A percentile compares a stretch with the other conserved stretches of the same genome.
These are phyloP conservation scores for Bryconaethiops microstoma DNA, from an alignment of 2,797 vertebrate species.

Conservation along the genomic window DNA sequence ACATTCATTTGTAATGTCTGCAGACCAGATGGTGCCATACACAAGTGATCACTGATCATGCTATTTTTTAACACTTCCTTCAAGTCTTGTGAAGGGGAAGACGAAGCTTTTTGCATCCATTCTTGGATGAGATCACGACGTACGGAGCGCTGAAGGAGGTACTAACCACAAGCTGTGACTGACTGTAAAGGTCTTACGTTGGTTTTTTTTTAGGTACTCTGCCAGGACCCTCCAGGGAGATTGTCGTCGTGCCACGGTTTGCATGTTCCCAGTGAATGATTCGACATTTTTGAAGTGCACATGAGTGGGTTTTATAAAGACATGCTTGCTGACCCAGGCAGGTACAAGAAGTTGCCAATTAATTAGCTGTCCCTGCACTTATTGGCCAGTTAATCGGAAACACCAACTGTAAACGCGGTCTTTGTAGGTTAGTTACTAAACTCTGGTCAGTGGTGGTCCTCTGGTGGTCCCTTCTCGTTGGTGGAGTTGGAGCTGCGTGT, in stretches of 20 bases:
- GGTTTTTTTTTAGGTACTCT: neutral
- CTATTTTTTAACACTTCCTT: slow-evolving; percentile 43
- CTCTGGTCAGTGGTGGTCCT: neutral
- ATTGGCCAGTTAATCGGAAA: neutral
- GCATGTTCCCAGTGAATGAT: slow-evolving; percentile 31
- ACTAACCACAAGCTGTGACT: slow-evolving; percentile 18
- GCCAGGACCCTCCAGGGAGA: neutral
- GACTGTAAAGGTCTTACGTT: slow-evolving; percentile 10
- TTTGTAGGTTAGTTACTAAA: neutral
- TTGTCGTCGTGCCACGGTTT: slow-evolving; percentile 18
- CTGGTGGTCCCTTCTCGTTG: neutral
- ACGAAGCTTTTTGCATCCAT: slow-evolving; percentile 41
- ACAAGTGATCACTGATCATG: slow-evolving; percentile 53
- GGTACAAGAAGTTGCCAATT: too few species aligned
- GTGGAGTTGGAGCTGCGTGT: neutral
- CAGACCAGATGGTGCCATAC: slow-evolving; percentile 60
- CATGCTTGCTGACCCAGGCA: too few species aligned
- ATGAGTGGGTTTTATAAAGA: too few species aligned
- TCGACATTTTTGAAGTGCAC: neutral
- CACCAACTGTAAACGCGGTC: neutral
- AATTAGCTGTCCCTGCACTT: too few species aligned
- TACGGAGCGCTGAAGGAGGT: slow-evolving; percentile 4
- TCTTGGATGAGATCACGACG: slow-evolving; percentile 36
- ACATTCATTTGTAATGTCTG: slow-evolving; percentile 23
- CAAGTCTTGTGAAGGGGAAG: slow-evolving; percentile 32